Evolutionary conservation across 2,888 invertebrate genomes (phyloP).

Genomic region (Napeogenes sylphis): DNA sequence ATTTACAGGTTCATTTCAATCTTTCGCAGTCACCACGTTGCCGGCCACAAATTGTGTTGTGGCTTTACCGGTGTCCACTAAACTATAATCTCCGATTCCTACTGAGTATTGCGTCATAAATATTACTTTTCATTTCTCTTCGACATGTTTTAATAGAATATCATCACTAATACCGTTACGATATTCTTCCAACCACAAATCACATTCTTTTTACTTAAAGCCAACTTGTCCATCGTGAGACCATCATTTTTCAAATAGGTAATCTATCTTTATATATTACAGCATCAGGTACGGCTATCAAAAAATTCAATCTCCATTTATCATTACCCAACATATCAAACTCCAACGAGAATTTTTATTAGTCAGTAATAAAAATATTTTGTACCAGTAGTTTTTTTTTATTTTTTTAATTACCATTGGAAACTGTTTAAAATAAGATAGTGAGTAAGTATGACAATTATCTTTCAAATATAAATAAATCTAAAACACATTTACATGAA

Average conservation of each 20-base stretch:
- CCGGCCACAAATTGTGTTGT: constrained; percentile 63
- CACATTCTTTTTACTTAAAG: constrained; percentile 15
- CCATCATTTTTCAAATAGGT: constrained; percentile 17
- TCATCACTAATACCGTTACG: constrained; percentile 2
- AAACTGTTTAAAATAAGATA: too few species aligned
- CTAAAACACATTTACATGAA: too few species aligned
- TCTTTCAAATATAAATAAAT: too few species aligned
- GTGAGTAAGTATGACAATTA: too few species aligned
- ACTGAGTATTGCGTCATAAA: constrained; percentile 11
- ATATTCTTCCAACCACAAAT: constrained; percentile 7
- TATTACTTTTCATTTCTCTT: constrained; percentile 5
- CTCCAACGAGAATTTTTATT: constrained; percentile 46
- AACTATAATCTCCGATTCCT: constrained; percentile 40
- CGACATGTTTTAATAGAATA: constrained; percentile 3
- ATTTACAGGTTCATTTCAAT: constrained; percentile 73
- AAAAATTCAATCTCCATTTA: constrained; percentile 35
- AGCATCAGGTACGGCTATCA: constrained; percentile 31
- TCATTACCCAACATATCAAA: constrained; percentile 48
- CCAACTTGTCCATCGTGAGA: constrained; percentile 8
- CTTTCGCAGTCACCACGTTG: constrained; percentile 54
- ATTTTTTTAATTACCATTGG: constrained; percentile 16
- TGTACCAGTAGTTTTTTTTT: constrained; percentile 55
- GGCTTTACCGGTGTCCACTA: constrained; percentile 60
- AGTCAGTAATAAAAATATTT: constrained; percentile 43
- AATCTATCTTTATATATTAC: constrained; percentile 21